Evolutionary conservation across 2,113 vertebrate species (phyloP).

Genomic region (Corythaixoides concolor): DNA sequence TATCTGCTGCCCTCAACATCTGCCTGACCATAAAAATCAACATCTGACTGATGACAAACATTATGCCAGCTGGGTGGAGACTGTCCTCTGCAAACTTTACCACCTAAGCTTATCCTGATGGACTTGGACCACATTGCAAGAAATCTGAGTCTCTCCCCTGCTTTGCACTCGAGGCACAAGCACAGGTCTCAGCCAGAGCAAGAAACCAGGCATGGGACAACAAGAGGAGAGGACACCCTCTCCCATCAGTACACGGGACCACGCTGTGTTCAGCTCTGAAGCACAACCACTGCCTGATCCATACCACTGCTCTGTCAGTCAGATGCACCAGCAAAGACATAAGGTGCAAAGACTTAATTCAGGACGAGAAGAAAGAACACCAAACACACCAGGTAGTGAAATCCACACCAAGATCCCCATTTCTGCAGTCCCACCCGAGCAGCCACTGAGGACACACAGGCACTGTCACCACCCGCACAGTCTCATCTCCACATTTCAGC

Average conservation of each 20-base stretch:
- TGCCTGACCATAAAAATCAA: background rate
- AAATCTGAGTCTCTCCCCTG: background rate
- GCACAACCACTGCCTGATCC: background rate
- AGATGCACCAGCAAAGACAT: background rate
- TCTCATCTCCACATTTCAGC: background rate
- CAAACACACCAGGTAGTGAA: background rate
- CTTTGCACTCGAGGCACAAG: background rate
- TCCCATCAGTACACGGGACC: background rate
- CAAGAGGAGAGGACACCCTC: background rate
- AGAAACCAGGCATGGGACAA: background rate
- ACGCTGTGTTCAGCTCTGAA: background rate
- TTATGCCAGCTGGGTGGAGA: background rate
- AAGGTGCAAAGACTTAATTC: background rate
- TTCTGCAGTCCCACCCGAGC: background rate
- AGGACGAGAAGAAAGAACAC: background rate
- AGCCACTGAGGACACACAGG: background rate
- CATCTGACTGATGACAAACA: background rate
- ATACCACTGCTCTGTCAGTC: background rate
- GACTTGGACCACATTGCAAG: background rate
- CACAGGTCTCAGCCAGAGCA: background rate
- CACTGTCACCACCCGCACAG: background rate
- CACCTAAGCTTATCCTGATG: background rate
- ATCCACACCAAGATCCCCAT: background rate
- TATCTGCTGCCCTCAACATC: constrained; percentile 13
- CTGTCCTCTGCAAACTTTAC: background rate